Evolutionary conservation across 1,140 invertebrate genomes (phyloP).

Genomic region (Philotrypesis tridentata): DNA sequence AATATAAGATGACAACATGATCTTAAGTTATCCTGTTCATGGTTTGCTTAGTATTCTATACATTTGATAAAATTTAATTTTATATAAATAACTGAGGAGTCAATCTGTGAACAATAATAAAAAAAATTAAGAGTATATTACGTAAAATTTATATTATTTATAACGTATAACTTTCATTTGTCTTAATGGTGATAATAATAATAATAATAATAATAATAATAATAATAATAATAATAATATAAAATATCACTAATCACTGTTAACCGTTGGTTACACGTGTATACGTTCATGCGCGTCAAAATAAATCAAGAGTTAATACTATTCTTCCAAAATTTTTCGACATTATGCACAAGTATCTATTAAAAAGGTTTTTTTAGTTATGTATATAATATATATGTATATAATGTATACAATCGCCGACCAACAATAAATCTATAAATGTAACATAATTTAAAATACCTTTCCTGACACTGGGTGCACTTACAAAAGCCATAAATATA

Average conservation of each 20-base stretch:
- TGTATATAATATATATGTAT: background rate
- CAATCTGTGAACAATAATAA: slow-evolving; percentile 13
- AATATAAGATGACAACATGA: background rate
- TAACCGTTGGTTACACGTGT: slow-evolving; percentile 42
- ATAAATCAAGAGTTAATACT: slow-evolving; percentile 47
- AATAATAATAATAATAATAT: slow-evolving; percentile 13
- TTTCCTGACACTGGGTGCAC: slow-evolving; percentile 16
- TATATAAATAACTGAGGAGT: slow-evolving; percentile 18
- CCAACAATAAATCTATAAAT: slow-evolving; percentile 21
- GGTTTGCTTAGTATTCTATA: slow-evolving; percentile 11
- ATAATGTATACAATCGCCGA: slow-evolving; percentile 24
- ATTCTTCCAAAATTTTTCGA: slow-evolving; percentile 31
- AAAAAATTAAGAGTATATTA: slow-evolving; percentile 32
- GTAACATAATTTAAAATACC: slow-evolving; percentile 33
- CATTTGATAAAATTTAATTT: slow-evolving; percentile 29
- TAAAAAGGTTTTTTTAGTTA: slow-evolving; percentile 27
- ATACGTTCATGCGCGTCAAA: slow-evolving; percentile 32
- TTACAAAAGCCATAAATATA: slow-evolving; percentile 15
- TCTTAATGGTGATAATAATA: slow-evolving; percentile 11
- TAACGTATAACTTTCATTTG: slow-evolving; percentile 23
- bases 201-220: slow-evolving; percentile 1
- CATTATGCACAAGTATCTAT: slow-evolving; percentile 37
- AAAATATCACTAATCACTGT: slow-evolving; percentile 47
- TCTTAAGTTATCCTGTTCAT: background rate
- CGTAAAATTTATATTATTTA: slow-evolving; percentile 39